Conservation (phyloP, 2,113 vertebrate species). For the Neolamprologus toae region DNA sequence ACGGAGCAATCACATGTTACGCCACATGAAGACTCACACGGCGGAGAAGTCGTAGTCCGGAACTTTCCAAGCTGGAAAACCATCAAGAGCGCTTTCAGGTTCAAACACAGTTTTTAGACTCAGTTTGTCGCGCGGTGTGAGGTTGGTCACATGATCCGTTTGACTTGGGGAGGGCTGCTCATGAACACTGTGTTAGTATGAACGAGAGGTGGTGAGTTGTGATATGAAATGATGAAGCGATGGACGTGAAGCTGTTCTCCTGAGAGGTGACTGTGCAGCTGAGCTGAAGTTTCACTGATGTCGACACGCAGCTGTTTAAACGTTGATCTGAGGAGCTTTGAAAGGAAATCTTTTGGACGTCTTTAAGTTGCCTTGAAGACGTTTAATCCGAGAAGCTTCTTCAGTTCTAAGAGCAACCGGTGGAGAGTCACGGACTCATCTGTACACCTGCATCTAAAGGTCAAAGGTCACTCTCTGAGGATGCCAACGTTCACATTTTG, state of each 20-base stretch:
- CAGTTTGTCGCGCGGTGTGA: neutral
- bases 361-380: neutral
- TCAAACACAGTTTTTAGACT: neutral
- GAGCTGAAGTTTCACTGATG: neutral
- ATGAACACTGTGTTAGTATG: neutral
- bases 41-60: accelerated
- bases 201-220: neutral
- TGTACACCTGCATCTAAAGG: neutral
- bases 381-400: neutral
- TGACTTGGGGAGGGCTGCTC: neutral
- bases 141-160: neutral
- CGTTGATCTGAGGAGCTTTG: neutral
- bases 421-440: neutral
- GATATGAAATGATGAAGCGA: neutral
- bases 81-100: accelerated
- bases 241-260: neutral
- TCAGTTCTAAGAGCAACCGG: neutral
- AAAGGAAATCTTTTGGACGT: neutral
- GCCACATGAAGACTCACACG: neutral
- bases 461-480: neutral
- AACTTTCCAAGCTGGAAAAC: neutral
- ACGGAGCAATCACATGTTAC: neutral
- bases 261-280: neutral
- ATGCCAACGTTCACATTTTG: neutral
- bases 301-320: neutral